Evolutionary conservation across 2,113 vertebrate species (phyloP), one percentile per base, ranked within the genome.

Genomic region (Cyanistes caeruleus): DNA sequence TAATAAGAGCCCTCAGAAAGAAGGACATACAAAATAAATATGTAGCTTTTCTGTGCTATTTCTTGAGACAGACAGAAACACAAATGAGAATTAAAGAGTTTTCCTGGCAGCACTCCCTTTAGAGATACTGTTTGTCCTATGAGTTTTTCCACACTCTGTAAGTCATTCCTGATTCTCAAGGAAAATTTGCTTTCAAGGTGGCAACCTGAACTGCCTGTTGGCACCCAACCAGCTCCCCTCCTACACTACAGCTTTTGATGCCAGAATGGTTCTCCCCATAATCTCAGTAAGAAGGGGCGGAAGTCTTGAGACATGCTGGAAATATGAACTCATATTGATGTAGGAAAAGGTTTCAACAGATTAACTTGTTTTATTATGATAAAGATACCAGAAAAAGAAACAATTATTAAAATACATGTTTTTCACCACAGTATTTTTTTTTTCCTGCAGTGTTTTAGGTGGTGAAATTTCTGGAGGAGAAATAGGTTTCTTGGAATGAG

Each of bases 151-250:
- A 75, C n/a, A 15, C 11, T 72, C 55, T 63, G 13, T 53, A 87
- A 79, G 87, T 95, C 83, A 58, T 81, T 88, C 60, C 48, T 59
- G 15, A 16, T 86, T 94, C 93, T 93, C 30, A 33, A 73, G 62
- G 73, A 78, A 94, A 90, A 93, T 89, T 87, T 95, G 56, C 85
- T 92, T 92, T 96, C 88, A 93, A 84, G 83, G 93, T 81, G 83
- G 93, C 65, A 94, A 90, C 43, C 31, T 76, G 90, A 96, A 72
- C 83, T 0, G 8, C 65, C 73, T 75, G 41, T 39, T 92, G 95
- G 92, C 90, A 93, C 37, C 31, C 11, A 31, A 49, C 73, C 96
- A 92, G 58, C 76, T 68, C n/a, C 39, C 64, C 74, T 89, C 76
- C 90, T 89, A 46, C 3, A 0, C 15, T 37, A 46, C 33, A 82